These are phyloP conservation scores for Vireo griseus DNA, from an alignment of 2,797 vertebrate species.

Conservation along the genomic window DNA sequence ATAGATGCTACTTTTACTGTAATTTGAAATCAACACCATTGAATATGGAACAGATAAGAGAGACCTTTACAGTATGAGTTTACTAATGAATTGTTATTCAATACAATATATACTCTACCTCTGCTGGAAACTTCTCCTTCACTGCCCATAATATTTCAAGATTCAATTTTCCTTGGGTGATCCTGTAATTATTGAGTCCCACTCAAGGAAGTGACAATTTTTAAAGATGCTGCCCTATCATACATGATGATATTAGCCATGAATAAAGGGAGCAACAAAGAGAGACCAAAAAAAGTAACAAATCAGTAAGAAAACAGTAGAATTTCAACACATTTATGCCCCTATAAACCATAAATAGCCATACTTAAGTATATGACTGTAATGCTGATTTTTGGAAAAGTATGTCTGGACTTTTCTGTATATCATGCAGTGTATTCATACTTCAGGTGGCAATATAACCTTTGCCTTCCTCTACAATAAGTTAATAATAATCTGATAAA, in stretches of 20 bases:
- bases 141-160: neutral
- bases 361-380: neutral
- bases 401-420: neutral
- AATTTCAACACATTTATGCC: neutral
- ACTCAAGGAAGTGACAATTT: neutral
- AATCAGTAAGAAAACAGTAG: neutral
- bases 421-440: neutral
- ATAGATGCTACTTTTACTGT: neutral
- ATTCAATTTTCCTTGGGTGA: neutral
- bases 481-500: neutral
- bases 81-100: neutral
- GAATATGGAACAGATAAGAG: neutral
- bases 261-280: neutral
- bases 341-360: neutral
- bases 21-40: neutral
- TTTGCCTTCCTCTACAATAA: neutral
- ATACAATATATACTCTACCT: neutral
- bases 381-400: neutral
- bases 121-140: neutral
- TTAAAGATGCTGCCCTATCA: neutral
- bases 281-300: neutral
- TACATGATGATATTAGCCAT: rapidly evolving
- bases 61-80: neutral
- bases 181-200: neutral
- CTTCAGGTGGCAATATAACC: neutral